phyloP scores from a whole-genome alignment of 2,888 invertebrate species.

The Drosophila merina region DNA sequence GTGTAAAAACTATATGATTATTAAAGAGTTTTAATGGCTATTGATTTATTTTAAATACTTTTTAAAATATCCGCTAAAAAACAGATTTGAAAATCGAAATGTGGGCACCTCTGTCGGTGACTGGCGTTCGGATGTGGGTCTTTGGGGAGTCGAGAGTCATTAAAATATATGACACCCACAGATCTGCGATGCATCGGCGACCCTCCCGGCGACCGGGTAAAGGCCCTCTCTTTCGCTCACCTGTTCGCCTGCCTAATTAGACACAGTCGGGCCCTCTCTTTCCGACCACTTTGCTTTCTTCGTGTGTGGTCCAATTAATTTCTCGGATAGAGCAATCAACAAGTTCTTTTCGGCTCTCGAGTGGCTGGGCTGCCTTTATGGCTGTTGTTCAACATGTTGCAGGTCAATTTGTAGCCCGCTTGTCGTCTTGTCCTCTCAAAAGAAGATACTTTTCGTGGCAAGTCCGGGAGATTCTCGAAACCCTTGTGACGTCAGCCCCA shows the following conservation, averaged over 20 bases:
- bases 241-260: constrained; percentile 40
- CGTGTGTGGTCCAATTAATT: constrained; percentile 76
- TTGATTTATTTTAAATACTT: background rate
- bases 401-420: constrained; percentile 70
- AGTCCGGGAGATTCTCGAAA: background rate
- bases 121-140: constrained; percentile 20
- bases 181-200: constrained; percentile 50
- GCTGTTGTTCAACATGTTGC: constrained; percentile 70
- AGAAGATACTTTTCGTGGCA: constrained; percentile 6
- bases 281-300: constrained; percentile 45
- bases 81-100: background rate
- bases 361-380: constrained; percentile 63
- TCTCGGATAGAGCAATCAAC: constrained; percentile 77
- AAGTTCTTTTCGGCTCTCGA: constrained; percentile 59
- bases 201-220: background rate
- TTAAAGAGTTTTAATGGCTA: too few relatives aligned
- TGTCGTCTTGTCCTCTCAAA: constrained; percentile 48
- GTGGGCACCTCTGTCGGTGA: constrained; percentile 8
- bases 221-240: constrained; percentile 40
- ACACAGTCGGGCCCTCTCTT: constrained; percentile 23
- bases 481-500: constrained; percentile 9
- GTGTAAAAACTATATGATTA: too few relatives aligned
- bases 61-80: background rate
- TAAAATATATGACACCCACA: constrained; percentile 78
- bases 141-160: constrained; percentile 54